Conservation (phyloP, 30 jellyfish, hydroid and myxozoan genomes). For the Mastigias papua region DNA sequence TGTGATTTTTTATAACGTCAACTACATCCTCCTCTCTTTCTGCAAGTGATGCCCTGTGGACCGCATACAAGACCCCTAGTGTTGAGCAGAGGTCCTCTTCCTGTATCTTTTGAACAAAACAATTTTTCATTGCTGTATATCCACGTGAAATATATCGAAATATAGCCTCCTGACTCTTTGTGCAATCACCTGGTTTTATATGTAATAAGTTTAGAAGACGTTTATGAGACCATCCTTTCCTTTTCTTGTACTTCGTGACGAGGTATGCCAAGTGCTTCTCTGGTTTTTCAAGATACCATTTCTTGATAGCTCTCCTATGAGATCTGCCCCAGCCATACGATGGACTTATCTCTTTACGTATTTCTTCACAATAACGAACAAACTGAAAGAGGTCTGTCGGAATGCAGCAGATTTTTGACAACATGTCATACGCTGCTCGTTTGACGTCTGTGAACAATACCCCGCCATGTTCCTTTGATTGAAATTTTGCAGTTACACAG, state of each 20-base stretch:
- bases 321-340: constrained; percentile 75
- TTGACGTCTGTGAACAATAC: background rate
- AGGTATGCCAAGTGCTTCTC: constrained; percentile 42
- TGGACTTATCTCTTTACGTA: background rate
- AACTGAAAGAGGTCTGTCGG: constrained; percentile 72
- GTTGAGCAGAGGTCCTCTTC: constrained; percentile 21
- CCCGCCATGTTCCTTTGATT: background rate
- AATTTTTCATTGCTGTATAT: background rate
- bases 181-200: constrained; percentile 25
- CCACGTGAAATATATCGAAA: background rate
- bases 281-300: constrained; percentile 53
- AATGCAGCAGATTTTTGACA: constrained; percentile 47
- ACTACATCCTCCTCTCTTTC: constrained; percentile 38
- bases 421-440: constrained; percentile 46
- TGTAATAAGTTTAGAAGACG: constrained; percentile 62
- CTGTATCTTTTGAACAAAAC: background rate
- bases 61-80: constrained; percentile 18
- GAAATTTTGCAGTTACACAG: constrained; percentile 35
- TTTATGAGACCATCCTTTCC: constrained; percentile 75
- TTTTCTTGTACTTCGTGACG: constrained; percentile 69
- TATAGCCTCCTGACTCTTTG: constrained; percentile 1
- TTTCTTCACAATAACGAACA: constrained; percentile 40
- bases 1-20: constrained; percentile 15
- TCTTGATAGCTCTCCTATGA: constrained; percentile 51
- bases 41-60: constrained; percentile 15